Base-by-base conservation (phyloP, 2,113 vertebrate species). In the Antigone vipio region DNA sequence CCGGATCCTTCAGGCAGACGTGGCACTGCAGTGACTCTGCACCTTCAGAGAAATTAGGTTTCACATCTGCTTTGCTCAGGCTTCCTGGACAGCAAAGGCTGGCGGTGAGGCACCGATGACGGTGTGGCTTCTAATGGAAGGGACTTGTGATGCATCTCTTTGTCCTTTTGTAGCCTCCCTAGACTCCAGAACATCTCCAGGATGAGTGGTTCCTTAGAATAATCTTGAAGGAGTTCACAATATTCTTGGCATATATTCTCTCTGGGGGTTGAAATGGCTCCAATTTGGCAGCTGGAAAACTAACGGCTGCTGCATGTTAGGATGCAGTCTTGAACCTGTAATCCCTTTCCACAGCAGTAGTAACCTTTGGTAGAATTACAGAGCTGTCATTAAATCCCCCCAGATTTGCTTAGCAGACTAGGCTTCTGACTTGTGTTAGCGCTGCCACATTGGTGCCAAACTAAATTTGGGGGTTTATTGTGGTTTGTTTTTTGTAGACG, bases 401-500 rank as follows among this genome's bases (percentile, higher is more conserved):
- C 24, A 47, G 7, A 50, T 71, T 63, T 76, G 44, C 77, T 22
- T 69, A 53, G 24, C 64, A 75, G 49, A 29, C 7, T n/a, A 35
- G 85, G n/a, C 35, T 78, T 76, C 79, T 95, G 52, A 40, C 32
- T 83, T 71, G 27, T 42, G 38, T 67, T 83, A 66, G 15, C 45
- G 7, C 35, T 56, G 40, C 42, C 42, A 23, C 27, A 9, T 24
- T 32, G 34, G 29, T 62, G 13, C 47, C 15, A 22, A 60, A 59
- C 59, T 63, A 59, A 72, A 45, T 77, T 6, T 60, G 49, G 13
- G 59, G 7, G 4, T 82, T 85, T 56, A 15, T 45, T 79, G 76
- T 59, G 34, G 42, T 91, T 82, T 97, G 73, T 67, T 85, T 85
- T 97, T 98, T 97, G 47, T 97, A 99, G 99, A 99, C 99, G 2